A percentile compares a stretch with the other conserved stretches of the same genome.
Conservation (phyloP, 1,140 invertebrate species). For the Radopholus similis region DNA sequence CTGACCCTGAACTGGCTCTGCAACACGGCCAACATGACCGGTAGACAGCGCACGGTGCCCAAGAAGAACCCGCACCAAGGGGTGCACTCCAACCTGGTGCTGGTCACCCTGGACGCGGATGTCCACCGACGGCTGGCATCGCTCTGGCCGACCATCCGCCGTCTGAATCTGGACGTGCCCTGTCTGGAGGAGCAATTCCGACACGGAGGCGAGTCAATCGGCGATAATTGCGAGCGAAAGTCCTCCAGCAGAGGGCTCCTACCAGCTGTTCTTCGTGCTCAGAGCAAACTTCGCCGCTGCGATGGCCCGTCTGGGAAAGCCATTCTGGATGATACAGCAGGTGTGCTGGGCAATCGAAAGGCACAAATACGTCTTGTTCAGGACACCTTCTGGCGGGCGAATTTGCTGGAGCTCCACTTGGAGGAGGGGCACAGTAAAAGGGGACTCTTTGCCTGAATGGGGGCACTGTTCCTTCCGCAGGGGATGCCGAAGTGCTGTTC, state of each 20-base stretch:
- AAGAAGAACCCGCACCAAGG: slow-evolving; percentile 3
- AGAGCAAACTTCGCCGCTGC: slow-evolving; percentile 50
- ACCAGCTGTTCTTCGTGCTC: slow-evolving; percentile 54
- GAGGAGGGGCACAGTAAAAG: slow-evolving; percentile 11
- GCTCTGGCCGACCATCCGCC: slow-evolving; percentile 46
- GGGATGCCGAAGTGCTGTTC: slow-evolving; percentile 35
- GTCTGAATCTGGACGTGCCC: slow-evolving; percentile 52
- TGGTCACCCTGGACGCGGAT: slow-evolving; percentile 51
- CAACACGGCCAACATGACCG: slow-evolving; percentile 45
- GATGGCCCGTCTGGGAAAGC: slow-evolving; percentile 37
- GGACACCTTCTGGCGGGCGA: slow-evolving; percentile 49
- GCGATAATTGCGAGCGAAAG: background rate
- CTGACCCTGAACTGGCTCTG: slow-evolving; percentile 59
- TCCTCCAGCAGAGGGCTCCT: slow-evolving; percentile 39
- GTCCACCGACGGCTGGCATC: slow-evolving; percentile 25
- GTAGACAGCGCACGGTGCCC: background rate
- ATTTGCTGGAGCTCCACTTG: slow-evolving; percentile 44
- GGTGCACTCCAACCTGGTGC: slow-evolving; percentile 45
- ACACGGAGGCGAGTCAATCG: slow-evolving; percentile 3
- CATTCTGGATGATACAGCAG: slow-evolving; percentile 60
- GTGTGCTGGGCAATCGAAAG: background rate
- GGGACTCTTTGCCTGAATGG: background rate
- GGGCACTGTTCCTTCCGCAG: background rate
- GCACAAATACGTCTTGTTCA: slow-evolving; percentile 25
- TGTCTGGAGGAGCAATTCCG: slow-evolving; percentile 39